Evolutionary conservation across 2,888 invertebrate genomes (phyloP).

Genomic region (Parasteatoda lunata): DNA sequence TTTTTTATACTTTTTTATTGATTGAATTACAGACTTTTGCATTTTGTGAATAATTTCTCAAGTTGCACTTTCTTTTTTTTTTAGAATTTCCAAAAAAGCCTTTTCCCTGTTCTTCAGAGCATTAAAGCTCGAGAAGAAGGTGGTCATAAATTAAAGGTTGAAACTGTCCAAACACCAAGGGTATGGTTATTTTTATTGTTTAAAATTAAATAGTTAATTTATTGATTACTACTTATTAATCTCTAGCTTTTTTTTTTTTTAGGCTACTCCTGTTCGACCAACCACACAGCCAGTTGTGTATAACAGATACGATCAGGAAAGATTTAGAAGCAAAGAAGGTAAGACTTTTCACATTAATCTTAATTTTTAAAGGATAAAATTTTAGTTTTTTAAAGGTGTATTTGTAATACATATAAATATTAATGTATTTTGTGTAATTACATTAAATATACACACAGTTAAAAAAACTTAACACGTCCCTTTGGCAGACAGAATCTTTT

Average conservation of each 20-base stretch:
- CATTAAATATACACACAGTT: too few relatives aligned
- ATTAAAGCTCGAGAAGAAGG: constrained; percentile 96
- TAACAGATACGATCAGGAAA: constrained; percentile 99
- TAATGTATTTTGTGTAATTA: too few relatives aligned
- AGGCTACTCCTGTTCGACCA: constrained; percentile 77
- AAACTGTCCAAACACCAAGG: constrained; percentile 67
- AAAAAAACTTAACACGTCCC: too few relatives aligned
- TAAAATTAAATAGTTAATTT: too few relatives aligned
- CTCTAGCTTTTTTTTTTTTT: constrained; percentile 71
- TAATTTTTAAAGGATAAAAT: too few relatives aligned
- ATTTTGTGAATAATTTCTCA: background rate
- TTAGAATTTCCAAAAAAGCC: constrained; percentile 91
- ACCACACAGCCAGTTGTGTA: constrained; percentile 86
- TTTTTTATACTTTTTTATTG: too few relatives aligned
- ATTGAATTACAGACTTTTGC: too few relatives aligned
- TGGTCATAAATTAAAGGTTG: constrained; percentile 65
- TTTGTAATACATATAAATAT: too few relatives aligned
- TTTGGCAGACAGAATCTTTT: too few relatives aligned
- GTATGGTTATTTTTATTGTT: constrained; percentile 30
- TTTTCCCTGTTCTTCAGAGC: constrained; percentile 90
- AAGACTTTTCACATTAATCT: constrained; percentile 62
- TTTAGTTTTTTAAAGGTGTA: too few relatives aligned
- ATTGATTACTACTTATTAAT: background rate
- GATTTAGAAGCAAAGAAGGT: constrained; percentile 92
- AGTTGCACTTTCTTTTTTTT: constrained; percentile 71